Base-by-base conservation (phyloP, 1,140 invertebrate genomes). In the Stegodyphus dumicola region DNA sequence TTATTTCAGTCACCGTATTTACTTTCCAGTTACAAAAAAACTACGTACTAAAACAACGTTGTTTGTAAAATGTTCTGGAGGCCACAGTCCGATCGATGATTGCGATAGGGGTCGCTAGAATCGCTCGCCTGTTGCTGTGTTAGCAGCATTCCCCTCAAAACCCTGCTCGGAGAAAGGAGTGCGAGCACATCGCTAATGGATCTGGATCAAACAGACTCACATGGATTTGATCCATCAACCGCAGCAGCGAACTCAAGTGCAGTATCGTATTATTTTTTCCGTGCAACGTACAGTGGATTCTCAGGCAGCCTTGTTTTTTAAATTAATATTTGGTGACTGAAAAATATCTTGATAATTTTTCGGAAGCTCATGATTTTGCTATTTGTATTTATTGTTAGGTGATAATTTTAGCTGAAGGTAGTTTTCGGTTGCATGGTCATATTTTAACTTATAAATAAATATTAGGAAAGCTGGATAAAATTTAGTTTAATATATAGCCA, bases 71-170 rank as follows among this genome's bases (percentile, higher is more conserved):
- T 11, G 11, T 71, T 71, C 69, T 48, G n/a, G 18, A 67, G 15
- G 7, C 66, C 48, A 73, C 70, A 17, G 1, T 15, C 17, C 52
- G 80, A 84, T 84, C 80, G 80, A 84, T 84, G 56, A 17, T 60
- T n/a, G 56, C 17, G 48, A 7, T 13, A 85, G 81, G 70, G 60
- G 81, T 15, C 81, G 81, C 74, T 56, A 5, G 6, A 6, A 52
- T 56, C 64, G 73, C 13, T 53, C 18, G 81, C 81, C 81, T 85
- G 81, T 85, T 85, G 81, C 81, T 85, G 74, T 51, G 48, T 52
- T 67, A 74, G 60, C 17, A 75, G 71, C 80, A 83, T 83, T 83
- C 71, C 33, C 48, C 6, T 7, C 56, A n/a, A 54, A 17, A 17
- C 69, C 33, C 17, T 33, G 80, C 54, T 67, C 15, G 13, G 64